Percentiles rank a stretch among this genome's conserved stretches.
These are phyloP conservation scores for Bolinopsis microptera DNA, from an alignment of 37 sponge, comb jelly and placozoan species.

Conservation along the genomic window DNA sequence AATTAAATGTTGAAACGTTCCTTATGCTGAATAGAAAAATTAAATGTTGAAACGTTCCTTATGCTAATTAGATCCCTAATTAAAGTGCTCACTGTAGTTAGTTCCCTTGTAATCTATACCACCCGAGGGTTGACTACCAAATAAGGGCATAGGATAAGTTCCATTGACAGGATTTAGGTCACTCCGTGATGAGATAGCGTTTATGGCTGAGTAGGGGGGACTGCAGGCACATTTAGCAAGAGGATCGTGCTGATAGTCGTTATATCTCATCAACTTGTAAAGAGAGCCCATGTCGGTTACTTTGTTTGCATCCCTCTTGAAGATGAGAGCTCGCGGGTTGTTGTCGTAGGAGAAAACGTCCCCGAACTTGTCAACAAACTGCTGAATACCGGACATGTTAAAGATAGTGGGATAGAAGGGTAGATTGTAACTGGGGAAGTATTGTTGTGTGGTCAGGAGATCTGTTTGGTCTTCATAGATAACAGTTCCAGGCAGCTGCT, in stretches of 20 bases:
- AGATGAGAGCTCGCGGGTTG: constrained; percentile 84
- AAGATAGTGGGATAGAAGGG: constrained; percentile 70
- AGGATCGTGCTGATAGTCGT: constrained; percentile 88
- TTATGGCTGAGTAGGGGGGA: constrained; percentile 91
- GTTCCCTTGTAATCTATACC: constrained; percentile 90
- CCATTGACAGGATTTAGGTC: constrained; percentile 93
- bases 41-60: too few relatives aligned
- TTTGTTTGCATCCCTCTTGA: constrained; percentile 75
- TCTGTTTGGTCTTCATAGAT: constrained; percentile 72
- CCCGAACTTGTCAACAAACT: constrained; percentile 79
- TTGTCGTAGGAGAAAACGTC: constrained; percentile 77
- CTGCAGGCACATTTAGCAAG: constrained; percentile 85
- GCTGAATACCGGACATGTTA: not conserved
- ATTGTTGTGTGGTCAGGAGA: constrained; percentile 70
- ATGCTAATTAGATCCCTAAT: too few relatives aligned
- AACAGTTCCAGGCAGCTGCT: constrained; percentile 81
- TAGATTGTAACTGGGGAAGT: constrained; percentile 94
- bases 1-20: too few relatives aligned
- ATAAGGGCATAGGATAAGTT: constrained; percentile 77
- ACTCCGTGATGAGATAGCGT: constrained; percentile 87
- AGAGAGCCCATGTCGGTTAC: constrained; percentile 78
- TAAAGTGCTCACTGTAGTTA: not conserved
- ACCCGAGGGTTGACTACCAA: constrained; percentile 81
- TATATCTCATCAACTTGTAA: constrained; percentile 89
- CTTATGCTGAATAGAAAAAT: too few relatives aligned